Percentiles rank a stretch among this genome's conserved stretches.
Evolutionary conservation across 1,140 invertebrate genomes (phyloP).

Genomic region (Heliconius congener): DNA sequence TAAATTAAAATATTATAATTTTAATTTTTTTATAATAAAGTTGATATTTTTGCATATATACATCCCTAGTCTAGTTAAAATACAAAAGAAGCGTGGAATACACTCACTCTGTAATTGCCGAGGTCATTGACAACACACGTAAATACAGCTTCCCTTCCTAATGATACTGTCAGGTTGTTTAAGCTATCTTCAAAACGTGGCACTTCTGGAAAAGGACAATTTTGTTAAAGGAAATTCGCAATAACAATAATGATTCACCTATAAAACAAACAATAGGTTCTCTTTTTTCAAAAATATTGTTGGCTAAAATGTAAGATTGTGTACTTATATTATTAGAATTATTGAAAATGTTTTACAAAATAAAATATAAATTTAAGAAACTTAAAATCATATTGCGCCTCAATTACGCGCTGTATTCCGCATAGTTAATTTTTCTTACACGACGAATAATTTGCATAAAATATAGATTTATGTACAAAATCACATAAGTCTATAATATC

Average conservation of each 20-base stretch:
- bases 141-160: slow-evolving; percentile 89
- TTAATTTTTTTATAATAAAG: no score
- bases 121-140: slow-evolving; percentile 91
- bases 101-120: slow-evolving; percentile 87
- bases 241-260: slow-evolving; percentile 20
- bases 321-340: not conserved
- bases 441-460: no score
- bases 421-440: no score
- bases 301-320: not conserved
- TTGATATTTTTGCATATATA: no score
- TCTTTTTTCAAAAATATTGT: not conserved
- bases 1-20: no score
- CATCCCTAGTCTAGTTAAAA: not conserved
- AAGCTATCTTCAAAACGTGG: slow-evolving; percentile 90
- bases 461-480: no score
- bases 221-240: slow-evolving; percentile 17
- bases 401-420: no score
- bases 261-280: slow-evolving; percentile 1
- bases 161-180: slow-evolving; percentile 89
- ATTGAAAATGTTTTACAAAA: not conserved
- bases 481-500: no score
- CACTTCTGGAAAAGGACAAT: slow-evolving; percentile 63
- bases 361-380: no score
- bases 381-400: no score
- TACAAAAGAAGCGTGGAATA: not conserved